Percentiles rank a stretch among this genome's conserved stretches.
These are phyloP conservation scores for Magallana ariakensis DNA, from an alignment of 1,140 invertebrate genomes.

Conservation along the genomic window DNA sequence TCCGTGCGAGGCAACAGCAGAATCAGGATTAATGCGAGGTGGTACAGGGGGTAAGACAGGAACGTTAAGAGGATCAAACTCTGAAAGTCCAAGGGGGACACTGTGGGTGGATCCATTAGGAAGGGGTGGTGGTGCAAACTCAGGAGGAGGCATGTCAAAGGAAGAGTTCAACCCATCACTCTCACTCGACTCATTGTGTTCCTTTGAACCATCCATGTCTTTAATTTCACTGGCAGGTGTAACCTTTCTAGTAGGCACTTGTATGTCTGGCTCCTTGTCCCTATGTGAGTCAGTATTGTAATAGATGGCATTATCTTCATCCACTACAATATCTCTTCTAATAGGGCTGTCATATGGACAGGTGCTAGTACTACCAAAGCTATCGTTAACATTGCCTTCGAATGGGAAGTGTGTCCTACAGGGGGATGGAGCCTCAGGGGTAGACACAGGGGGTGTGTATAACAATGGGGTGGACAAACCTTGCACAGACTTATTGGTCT, in stretches of 20 bases:
- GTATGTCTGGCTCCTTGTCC: conserved; percentile 1
- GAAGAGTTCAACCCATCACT: conserved; percentile 13
- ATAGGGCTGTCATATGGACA: conserved; percentile 13
- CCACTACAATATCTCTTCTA: neutral
- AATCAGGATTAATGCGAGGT: neutral
- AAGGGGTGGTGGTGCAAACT: conserved; percentile 60
- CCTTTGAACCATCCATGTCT: neutral
- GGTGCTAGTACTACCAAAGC: conserved; percentile 10
- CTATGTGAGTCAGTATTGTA: conserved; percentile 4
- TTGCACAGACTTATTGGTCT: neutral
- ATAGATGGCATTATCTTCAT: conserved; percentile 5
- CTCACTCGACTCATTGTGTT: neutral
- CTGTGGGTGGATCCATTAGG: neutral
- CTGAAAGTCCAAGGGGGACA: neutral
- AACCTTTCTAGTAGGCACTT: neutral
- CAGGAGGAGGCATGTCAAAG: conserved; percentile 48
- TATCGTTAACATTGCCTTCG: conserved; percentile 1
- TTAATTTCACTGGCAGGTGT: neutral
- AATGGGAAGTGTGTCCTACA: conserved; percentile 32
- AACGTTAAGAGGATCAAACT: conserved; percentile 53
- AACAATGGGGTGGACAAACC: neutral
- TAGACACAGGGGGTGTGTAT: neutral
- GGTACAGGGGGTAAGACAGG: neutral
- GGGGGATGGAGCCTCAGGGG: conserved; percentile 28
- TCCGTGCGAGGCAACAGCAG: neutral